Conservation (phyloP, 2,113 vertebrate genomes). For the Noctilio leporinus region DNA sequence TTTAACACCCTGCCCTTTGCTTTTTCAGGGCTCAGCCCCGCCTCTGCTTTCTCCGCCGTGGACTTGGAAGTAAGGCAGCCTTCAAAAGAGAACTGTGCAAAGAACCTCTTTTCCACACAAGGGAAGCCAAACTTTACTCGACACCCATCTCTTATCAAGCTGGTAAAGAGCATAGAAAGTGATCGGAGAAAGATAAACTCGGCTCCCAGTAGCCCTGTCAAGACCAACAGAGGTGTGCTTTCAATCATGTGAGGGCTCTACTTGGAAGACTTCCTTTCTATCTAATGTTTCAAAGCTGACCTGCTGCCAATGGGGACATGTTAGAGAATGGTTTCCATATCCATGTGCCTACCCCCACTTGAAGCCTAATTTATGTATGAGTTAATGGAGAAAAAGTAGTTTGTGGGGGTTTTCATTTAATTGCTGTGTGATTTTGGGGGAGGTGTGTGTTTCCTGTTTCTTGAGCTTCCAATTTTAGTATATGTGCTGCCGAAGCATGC, state of each 20-base stretch:
- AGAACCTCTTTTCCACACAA: constrained; percentile 90
- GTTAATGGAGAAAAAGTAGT: not conserved
- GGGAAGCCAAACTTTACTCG: constrained; percentile 89
- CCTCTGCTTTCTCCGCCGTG: constrained; percentile 30
- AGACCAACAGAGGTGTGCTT: constrained; percentile 78
- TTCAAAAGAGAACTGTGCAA: constrained; percentile 89
- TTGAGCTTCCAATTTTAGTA: not conserved
- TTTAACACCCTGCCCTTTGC: not conserved
- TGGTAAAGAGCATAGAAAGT: constrained; percentile 89
- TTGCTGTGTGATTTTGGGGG: not conserved
- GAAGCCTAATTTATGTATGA: not conserved
- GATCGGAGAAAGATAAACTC: constrained; percentile 94
- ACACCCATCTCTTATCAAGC: constrained; percentile 92
- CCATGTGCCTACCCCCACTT: not conserved
- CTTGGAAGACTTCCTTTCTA: not conserved
- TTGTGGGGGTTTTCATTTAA: not conserved
- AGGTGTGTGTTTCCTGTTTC: not conserved
- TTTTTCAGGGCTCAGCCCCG: constrained; percentile 69
- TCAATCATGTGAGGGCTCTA: not conserved
- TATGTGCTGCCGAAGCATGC: too few species aligned
- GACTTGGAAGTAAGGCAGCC: constrained; percentile 68
- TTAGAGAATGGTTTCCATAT: not conserved
- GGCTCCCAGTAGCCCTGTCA: constrained; percentile 90
- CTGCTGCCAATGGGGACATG: not conserved
- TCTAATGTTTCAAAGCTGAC: not conserved